A percentile compares a stretch with the other conserved stretches of the same genome.
phyloP scores from a whole-genome alignment of 2,113 vertebrate genomes.

The Odobenus rosmarus region DNA sequence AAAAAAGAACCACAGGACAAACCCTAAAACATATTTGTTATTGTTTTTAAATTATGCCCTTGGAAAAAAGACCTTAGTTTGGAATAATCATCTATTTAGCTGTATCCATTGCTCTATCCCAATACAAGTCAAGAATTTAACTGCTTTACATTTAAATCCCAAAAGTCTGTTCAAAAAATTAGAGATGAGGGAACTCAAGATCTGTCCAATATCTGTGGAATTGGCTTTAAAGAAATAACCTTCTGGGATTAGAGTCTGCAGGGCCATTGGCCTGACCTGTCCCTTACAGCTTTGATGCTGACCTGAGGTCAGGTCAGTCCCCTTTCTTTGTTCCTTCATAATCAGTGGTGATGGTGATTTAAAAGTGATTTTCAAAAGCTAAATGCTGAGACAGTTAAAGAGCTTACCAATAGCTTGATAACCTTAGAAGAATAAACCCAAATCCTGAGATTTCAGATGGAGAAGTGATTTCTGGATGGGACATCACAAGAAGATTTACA shows the following conservation, averaged over 20 bases:
- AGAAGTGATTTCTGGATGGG: not conserved
- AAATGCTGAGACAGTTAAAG: not conserved
- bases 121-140: constrained; percentile 5
- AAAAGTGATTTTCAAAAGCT: constrained; percentile 3
- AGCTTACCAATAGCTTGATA: not conserved
- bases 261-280: not conserved
- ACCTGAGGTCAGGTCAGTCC: not conserved
- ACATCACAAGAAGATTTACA: not conserved
- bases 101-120: not conserved
- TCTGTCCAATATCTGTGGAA: not conserved
- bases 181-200: not conserved
- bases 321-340: not conserved
- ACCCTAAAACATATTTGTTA: not conserved
- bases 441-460: not conserved
- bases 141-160: constrained; percentile 24
- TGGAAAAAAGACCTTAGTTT: not conserved
- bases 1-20: not conserved
- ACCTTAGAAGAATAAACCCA: not conserved
- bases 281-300: not conserved
- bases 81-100: not conserved
- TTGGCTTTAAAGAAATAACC: not conserved
- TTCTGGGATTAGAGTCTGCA: not conserved
- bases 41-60: not conserved
- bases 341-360: not conserved
- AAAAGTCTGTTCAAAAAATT: not conserved